Evolutionary conservation across 2,113 vertebrate species (phyloP).

Genomic region (Mellivora capensis): DNA sequence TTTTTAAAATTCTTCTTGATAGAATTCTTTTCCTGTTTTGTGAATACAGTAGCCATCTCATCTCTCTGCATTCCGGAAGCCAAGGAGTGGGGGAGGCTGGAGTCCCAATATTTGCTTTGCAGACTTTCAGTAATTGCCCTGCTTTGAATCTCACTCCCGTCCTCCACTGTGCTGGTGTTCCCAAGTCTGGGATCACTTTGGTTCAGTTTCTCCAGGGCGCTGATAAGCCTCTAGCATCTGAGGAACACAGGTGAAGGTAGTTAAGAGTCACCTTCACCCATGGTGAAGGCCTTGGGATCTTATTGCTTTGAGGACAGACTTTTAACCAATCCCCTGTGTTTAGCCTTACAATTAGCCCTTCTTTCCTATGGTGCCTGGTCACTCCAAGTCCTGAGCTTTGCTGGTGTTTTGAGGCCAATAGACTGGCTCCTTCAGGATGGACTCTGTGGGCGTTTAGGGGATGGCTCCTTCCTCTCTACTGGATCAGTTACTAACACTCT

Average conservation of each 20-base stretch:
- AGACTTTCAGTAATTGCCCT: neutral
- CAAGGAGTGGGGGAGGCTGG: neutral
- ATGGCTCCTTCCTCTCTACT: neutral
- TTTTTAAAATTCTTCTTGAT: neutral
- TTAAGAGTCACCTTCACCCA: neutral
- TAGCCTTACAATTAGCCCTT: neutral
- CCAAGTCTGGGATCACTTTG: neutral
- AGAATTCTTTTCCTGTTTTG: neutral
- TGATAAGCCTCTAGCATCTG: neutral
- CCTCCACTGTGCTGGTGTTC: neutral
- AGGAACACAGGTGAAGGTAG: neutral
- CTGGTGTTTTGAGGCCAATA: neutral
- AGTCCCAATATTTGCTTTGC: neutral
- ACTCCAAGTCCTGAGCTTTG: neutral
- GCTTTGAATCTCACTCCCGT: neutral
- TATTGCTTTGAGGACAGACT: neutral
- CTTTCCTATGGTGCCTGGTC: neutral
- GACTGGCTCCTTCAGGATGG: neutral
- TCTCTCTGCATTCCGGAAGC: neutral
- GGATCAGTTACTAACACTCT: neutral
- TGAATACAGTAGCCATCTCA: neutral
- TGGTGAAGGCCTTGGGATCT: neutral
- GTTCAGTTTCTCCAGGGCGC: neutral
- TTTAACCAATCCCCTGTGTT: neutral
- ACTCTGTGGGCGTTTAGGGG: neutral